Percentiles rank a stretch among this genome's conserved stretches.
phyloP scores from a whole-genome alignment of 2,888 invertebrate genomes.

The Synanthedon andrenaeformis region DNA sequence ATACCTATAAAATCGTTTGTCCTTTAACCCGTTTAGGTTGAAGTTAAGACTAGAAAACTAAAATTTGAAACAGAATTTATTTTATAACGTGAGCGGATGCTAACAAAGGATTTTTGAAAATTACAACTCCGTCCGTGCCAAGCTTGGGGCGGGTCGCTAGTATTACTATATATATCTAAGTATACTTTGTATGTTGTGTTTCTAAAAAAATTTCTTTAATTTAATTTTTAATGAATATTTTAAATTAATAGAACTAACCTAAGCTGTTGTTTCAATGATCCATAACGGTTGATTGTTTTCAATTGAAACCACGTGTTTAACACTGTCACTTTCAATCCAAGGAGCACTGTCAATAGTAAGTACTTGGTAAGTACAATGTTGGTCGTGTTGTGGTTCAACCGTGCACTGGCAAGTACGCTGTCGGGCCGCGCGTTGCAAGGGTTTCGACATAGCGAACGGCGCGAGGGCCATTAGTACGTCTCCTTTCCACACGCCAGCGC shows the following conservation, averaged over 20 bases:
- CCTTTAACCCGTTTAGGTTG: no score
- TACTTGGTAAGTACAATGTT: conserved; percentile 20
- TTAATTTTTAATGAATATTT: not conserved
- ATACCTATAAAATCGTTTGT: no score
- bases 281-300: no score
- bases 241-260: not conserved
- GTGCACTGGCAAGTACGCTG: conserved; percentile 32
- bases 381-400: conserved; percentile 34
- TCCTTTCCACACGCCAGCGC: conserved; percentile 27
- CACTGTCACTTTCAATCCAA: conserved; percentile 54
- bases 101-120: no score
- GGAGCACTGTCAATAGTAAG: conserved; percentile 14
- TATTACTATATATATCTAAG: conserved; percentile 13
- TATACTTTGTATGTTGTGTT: conserved; percentile 5
- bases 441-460: conserved; percentile 54
- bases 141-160: no score
- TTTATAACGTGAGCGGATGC: no score
- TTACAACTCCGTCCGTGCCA: no score
- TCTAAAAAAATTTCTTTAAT: not conserved
- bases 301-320: conserved; percentile 25
- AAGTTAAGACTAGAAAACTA: no score
- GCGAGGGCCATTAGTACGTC: conserved; percentile 24
- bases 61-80: no score
- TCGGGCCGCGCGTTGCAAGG: conserved; percentile 41
- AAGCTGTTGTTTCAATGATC: no score